Evolutionary conservation across 1,140 invertebrate genomes (phyloP).

Genomic region (Apis laboriosa): DNA sequence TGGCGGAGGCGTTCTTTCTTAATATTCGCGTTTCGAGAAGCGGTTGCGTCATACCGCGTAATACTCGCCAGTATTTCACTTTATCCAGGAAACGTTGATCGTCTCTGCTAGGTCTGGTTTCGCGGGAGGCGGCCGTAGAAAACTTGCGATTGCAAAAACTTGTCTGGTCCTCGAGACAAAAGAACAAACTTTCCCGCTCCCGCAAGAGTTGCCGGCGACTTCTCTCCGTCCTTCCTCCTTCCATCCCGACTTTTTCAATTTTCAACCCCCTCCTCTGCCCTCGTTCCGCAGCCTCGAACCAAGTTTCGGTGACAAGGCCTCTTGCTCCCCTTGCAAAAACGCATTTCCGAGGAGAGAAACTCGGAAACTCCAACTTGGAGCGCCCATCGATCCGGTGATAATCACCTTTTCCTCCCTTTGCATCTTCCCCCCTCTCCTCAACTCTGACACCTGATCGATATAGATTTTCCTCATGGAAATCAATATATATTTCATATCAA

Average conservation of each 20-base stretch:
- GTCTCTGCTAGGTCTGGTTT: constrained; percentile 46
- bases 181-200: constrained; percentile 56
- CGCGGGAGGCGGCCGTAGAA: constrained; percentile 28
- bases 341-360: constrained; percentile 33
- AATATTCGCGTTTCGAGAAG: constrained; percentile 22
- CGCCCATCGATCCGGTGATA: constrained; percentile 31
- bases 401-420: constrained; percentile 26
- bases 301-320: constrained; percentile 49
- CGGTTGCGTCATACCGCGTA: too few species aligned
- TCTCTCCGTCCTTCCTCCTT: constrained; percentile 63
- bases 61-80: constrained; percentile 29
- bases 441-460: neutral
- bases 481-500: too few species aligned
- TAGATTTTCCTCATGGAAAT: neutral
- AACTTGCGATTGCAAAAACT: constrained; percentile 65
- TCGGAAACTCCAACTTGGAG: constrained; percentile 39
- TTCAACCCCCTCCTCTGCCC: constrained; percentile 1
- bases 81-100: constrained; percentile 34
- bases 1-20: constrained; percentile 1
- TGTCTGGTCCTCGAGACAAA: constrained; percentile 58
- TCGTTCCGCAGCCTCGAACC: neutral
- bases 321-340: constrained; percentile 44
- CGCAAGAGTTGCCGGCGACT: constrained; percentile 65
- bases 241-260: constrained; percentile 40
- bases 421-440: neutral